Percentiles rank a stretch among this genome's conserved stretches.
phyloP scores from a whole-genome alignment of 2,888 invertebrate genomes.

The Odontothrips loti region DNA sequence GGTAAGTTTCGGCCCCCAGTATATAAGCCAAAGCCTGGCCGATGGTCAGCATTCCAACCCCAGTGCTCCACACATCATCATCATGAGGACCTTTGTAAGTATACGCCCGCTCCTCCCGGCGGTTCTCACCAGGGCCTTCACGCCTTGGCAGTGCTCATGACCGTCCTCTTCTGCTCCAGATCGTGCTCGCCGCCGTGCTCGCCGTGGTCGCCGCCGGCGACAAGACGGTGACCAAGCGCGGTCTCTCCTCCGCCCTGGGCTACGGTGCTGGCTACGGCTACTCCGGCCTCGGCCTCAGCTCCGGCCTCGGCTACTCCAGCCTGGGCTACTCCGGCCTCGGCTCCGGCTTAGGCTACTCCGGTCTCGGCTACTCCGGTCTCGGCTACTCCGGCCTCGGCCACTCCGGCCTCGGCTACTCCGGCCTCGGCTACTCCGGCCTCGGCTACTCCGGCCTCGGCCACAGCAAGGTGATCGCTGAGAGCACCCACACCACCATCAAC shows the following conservation, averaged over 20 bases:
- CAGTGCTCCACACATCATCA: not conserved
- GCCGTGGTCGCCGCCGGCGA: slow-evolving; percentile 15
- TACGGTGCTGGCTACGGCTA: slow-evolving; percentile 9
- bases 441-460: slow-evolving; percentile 14
- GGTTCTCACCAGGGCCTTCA: too few relatives aligned
- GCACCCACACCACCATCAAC: slow-evolving; percentile 16
- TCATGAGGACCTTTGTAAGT: slow-evolving; percentile 3
- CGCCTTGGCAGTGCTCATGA: not conserved
- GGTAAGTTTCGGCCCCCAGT: not conserved
- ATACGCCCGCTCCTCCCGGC: not conserved
- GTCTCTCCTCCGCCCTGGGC: not conserved
- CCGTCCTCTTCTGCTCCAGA: not conserved
- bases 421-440: slow-evolving; percentile 8
- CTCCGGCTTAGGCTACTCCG: not conserved
- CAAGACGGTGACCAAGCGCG: slow-evolving; percentile 12
- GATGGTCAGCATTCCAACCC: not conserved
- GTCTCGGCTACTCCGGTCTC: not conserved
- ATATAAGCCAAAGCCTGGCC: not conserved
- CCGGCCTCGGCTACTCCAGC: slow-evolving; percentile 19
- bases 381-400: not conserved
- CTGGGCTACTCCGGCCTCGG: slow-evolving; percentile 12
- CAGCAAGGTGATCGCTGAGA: not conserved
- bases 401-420: slow-evolving; percentile 13
- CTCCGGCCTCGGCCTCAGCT: slow-evolving; percentile 14
- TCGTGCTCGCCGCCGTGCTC: slow-evolving; percentile 11